A percentile compares a stretch with the other conserved stretches of the same genome.
Evolutionary conservation across 1,140 invertebrate genomes (phyloP).

Genomic region (Protaetia brevitarsis): DNA sequence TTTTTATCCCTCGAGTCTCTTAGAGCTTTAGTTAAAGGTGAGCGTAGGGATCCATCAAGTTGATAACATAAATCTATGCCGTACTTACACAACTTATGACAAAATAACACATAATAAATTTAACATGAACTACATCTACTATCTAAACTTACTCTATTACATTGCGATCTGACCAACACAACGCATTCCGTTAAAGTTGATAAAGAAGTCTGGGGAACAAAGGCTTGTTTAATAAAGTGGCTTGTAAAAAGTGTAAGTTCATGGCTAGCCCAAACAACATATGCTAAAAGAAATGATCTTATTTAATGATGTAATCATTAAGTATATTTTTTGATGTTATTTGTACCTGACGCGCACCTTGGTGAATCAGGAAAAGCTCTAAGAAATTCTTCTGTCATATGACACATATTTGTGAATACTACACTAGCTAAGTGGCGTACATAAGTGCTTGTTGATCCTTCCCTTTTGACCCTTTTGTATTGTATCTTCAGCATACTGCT

Average conservation of each 20-base stretch:
- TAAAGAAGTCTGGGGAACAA: constrained; percentile 83
- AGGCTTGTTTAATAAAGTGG: constrained; percentile 85
- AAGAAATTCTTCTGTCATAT: constrained; percentile 83
- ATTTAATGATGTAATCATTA: background rate
- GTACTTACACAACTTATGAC: constrained; percentile 66
- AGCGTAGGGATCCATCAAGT: constrained; percentile 66
- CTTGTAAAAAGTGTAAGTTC: constrained; percentile 80
- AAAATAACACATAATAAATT: constrained; percentile 33
- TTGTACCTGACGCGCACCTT: constrained; percentile 68
- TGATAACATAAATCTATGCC: constrained; percentile 78
- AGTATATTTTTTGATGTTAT: background rate
- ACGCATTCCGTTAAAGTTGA: constrained; percentile 86
- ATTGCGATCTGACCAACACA: constrained; percentile 44
- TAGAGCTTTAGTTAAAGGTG: constrained; percentile 59
- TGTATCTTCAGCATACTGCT: constrained; percentile 78
- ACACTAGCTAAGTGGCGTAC: constrained; percentile 80
- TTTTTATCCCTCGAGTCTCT: constrained; percentile 70
- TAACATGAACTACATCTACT: background rate
- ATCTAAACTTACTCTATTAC: constrained; percentile 40
- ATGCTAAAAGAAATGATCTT: constrained; percentile 57
- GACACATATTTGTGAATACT: constrained; percentile 84
- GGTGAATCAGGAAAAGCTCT: constrained; percentile 73
- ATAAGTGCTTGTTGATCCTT: constrained; percentile 82
- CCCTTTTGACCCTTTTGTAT: constrained; percentile 81
- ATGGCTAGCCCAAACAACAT: constrained; percentile 86